Evolutionary conservation across 1,140 invertebrate genomes (phyloP), one percentile per base, ranked within the genome.

Genomic region (Odontomachus brunneus): DNA sequence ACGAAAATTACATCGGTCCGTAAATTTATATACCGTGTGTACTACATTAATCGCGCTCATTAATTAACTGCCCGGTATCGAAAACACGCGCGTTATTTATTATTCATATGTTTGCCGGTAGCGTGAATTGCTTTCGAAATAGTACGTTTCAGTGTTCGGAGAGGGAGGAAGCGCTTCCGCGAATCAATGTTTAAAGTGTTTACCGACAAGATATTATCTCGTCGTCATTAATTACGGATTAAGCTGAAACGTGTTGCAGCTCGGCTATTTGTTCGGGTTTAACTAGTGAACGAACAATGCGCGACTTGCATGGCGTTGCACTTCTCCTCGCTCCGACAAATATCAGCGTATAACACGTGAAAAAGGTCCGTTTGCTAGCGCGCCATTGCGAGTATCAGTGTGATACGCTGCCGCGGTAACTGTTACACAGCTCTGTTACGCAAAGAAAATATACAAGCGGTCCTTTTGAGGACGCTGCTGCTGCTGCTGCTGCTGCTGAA

Each of bases 381-480:
- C 2, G 24, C 24, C 22, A 33, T 19, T 22, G n/a, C 29, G n/a
- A 19, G 38, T 5, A 12, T 22, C 3, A 19, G 19, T 59, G 19
- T 19, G 22, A 59, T 44, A 60, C 15, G 24, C n/a, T 60, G 55
- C 38, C 15, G 17, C 7, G 7, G 17, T 22, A 66, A 53, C 38
- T 49, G 49, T 22, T 49, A 22, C 14, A 5, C n/a, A n/a, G n/a
- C n/a, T n/a, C n/a, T 67, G 67, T 11, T 69, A 26, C 33, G 55
- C 57, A 78, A 78, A 26, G 44, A 15, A 15, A 48, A n/a, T n/a
- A n/a, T 60, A 65, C 22, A 76, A 78, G 14, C 44, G 51, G 19
- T 71, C 22, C 17, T 4, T 69, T 78, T 17, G n/a, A 17, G 14
- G 69, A 48, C 33, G 51, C 14, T 26, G 51, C 51, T n/a, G n/a